These are phyloP conservation scores for Pachycephala philippinensis DNA, from an alignment of 2,113 vertebrate genomes.

Conservation along the genomic window DNA sequence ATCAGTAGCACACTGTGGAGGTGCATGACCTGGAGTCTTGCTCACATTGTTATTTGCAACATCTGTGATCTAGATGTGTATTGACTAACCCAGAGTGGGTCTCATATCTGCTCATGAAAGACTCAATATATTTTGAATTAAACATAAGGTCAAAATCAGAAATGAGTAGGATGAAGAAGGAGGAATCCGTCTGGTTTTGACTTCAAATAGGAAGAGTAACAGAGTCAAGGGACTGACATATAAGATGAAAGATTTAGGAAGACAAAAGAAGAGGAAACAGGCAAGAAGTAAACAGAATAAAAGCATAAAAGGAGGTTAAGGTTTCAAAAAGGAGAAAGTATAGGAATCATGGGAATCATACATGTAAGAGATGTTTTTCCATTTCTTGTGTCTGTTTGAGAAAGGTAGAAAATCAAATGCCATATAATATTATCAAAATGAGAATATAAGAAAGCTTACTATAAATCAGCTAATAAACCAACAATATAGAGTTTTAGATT, in stretches of 20 bases:
- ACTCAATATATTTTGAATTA: background rate
- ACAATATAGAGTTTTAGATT: background rate
- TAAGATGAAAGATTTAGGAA: background rate
- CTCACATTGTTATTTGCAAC: background rate
- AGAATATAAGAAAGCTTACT: background rate
- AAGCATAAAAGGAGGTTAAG: background rate
- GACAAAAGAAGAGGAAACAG: background rate
- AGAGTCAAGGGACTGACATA: background rate
- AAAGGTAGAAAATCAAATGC: background rate
- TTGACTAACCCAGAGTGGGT: background rate
- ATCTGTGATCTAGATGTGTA: background rate
- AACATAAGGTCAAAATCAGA: background rate
- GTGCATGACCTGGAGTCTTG: background rate
- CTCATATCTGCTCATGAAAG: background rate
- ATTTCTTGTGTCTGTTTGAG: background rate
- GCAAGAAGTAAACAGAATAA: background rate
- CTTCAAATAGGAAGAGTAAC: slow-evolving; percentile 1
- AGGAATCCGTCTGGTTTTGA: background rate
- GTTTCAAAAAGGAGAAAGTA: background rate
- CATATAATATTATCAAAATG: background rate
- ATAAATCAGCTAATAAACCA: background rate
- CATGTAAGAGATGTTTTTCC: background rate
- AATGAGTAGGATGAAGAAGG: background rate
- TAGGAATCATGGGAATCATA: background rate
- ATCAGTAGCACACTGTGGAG: background rate